phyloP scores from a whole-genome alignment of 1,140 invertebrate genomes.

The Ceratina australensis region DNA sequence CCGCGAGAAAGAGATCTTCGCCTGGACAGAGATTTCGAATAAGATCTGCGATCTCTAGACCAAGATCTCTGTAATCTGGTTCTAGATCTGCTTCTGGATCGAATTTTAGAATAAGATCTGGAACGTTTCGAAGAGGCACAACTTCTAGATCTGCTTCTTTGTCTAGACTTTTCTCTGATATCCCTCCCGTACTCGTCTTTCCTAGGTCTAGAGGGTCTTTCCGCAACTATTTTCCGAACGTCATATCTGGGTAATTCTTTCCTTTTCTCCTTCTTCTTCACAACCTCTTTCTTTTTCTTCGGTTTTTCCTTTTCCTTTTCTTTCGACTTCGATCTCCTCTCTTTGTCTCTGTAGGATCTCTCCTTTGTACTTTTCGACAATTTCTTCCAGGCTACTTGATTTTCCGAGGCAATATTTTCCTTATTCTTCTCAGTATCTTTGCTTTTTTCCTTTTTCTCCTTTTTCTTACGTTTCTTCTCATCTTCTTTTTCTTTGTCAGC shows the following conservation, averaged over 20 bases:
- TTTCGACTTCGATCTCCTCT: constrained; percentile 74
- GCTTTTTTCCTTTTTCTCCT: constrained; percentile 76
- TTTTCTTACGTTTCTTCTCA: constrained; percentile 73
- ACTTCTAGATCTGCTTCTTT: constrained; percentile 73
- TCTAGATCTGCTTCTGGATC: constrained; percentile 72
- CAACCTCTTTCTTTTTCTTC: constrained; percentile 86
- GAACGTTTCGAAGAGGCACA: constrained; percentile 44
- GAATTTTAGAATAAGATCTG: constrained; percentile 72
- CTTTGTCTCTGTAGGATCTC: constrained; percentile 89
- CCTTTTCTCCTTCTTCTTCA: constrained; percentile 85
- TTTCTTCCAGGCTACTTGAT: constrained; percentile 86
- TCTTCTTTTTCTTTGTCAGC: constrained; percentile 66
- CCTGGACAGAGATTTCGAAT: constrained; percentile 66
- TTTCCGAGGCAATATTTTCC: constrained; percentile 80
- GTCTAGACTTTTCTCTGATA: constrained; percentile 77
- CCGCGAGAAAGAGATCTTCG: constrained; percentile 68
- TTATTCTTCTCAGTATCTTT: constrained; percentile 82
- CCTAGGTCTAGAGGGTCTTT: constrained; percentile 82
- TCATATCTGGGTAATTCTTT: constrained; percentile 91
- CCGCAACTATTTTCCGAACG: constrained; percentile 87
- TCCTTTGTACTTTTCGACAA: constrained; percentile 89
- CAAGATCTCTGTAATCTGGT: constrained; percentile 57
- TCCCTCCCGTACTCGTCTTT: constrained; percentile 92
- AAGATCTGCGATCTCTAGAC: constrained; percentile 59
- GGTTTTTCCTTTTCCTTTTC: constrained; percentile 77